Evolutionary conservation across 1,140 invertebrate species (phyloP), one percentile per base, ranked within the genome.

Genomic region (Drosophila willistoni): DNA sequence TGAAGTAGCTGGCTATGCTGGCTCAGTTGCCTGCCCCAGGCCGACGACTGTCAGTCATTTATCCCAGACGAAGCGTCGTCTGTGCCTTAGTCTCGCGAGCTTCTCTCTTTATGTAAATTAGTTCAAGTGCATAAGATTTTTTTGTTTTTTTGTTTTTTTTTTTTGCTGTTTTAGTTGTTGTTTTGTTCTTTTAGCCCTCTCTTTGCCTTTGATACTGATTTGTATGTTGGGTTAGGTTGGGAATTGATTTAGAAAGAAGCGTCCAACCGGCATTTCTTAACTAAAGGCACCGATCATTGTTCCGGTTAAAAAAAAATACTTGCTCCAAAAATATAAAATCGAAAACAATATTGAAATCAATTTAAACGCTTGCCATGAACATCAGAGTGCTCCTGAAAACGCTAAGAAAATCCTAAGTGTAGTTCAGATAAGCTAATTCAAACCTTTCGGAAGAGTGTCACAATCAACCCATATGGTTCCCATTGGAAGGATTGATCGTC

Each of bases 81-180:
- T 42, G 61, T 47, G 51, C 63, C 44, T 41, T 54, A 41, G 57
- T 13, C 44, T 70, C 33, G 41, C 44, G 19, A 51, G 73, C 34
- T 67, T 81, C 75, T 65, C 75, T 65, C 72, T 76, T 84, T 82
- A 90, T 90, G 89, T 85, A 90, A 90, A 90, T 90, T 81, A 90
- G 83, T 89, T 90, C 83, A 84, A 90, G 75, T 73, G 54, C 54
- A 51, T 56, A 55, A 29, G 39, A 47, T 42, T 56, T 44, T 56
- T 67, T 56, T 33, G 7, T n/a, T n/a, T n/a, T n/a, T n/a, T 10
- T 10, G 5, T 9, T 36, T 19, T 47, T 29, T 1, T 12, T 13
- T 34, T 10, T 7, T 1, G 36, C 12, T 70, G 33, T 9, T 39
- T 6, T 36, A 10, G 57, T 42, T 39, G 55, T 61, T 55, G 19